Conservation (phyloP, 2,888 invertebrate species). For the Cetonia aurata region DNA sequence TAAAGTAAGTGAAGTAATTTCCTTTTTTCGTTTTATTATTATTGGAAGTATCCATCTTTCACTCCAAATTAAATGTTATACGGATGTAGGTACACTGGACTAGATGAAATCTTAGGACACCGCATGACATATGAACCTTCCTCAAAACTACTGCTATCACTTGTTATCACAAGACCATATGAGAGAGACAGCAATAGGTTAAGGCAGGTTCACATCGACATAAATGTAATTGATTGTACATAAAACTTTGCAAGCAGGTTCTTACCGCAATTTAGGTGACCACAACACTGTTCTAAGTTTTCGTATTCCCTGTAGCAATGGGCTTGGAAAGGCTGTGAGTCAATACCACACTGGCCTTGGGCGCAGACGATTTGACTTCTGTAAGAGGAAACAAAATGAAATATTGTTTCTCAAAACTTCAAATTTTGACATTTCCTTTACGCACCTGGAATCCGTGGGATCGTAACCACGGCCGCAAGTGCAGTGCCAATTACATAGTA, state of each 20-base stretch:
- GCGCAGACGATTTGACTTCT: constrained; percentile 35
- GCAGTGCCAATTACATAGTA: constrained; percentile 31
- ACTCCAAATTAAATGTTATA: too few relatives aligned
- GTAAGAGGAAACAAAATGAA: background rate
- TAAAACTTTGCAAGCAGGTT: background rate
- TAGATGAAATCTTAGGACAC: too few relatives aligned
- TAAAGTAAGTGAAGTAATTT: too few relatives aligned
- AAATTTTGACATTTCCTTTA: constrained; percentile 3
- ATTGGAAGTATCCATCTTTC: too few relatives aligned
- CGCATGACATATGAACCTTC: too few relatives aligned
- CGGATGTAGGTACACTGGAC: too few relatives aligned
- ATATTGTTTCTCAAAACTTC: background rate
- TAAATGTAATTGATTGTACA: too few relatives aligned
- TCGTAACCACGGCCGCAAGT: constrained; percentile 10
- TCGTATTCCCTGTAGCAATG: constrained; percentile 22
- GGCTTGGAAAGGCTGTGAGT: background rate
- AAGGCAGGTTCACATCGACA: too few relatives aligned
- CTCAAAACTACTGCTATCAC: too few relatives aligned
- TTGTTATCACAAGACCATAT: too few relatives aligned
- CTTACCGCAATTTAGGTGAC: constrained; percentile 15
- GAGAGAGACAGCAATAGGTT: too few relatives aligned
- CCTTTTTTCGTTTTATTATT: too few relatives aligned
- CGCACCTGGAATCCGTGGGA: constrained; percentile 12
- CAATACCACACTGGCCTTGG: constrained; percentile 30
- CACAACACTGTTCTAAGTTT: constrained; percentile 31